Base-by-base conservation (phyloP, 2,888 invertebrate genomes). In the Lasiommata megera region DNA sequence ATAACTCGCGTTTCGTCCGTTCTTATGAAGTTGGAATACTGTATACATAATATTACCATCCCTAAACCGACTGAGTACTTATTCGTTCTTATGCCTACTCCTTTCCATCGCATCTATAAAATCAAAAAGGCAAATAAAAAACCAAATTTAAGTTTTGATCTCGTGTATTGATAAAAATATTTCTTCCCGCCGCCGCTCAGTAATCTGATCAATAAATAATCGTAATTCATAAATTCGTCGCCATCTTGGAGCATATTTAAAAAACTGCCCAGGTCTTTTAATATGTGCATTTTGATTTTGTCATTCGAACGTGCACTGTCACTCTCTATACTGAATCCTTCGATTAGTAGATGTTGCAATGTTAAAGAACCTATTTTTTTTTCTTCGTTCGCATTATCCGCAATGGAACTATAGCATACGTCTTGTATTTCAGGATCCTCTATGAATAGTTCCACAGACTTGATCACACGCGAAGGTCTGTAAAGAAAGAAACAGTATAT, bases 181-280 rank as follows among this genome's bases (percentile, higher is more conserved):
- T 55, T 54, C 51, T 61, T 41, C 5, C 46, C 41, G 8, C 46
- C 41, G 8, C 63, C 52, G 28, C 56, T 68, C 1, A 73, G 12
- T 38, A 72, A 56, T 44, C 62, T 61, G 28, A 64, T 53, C 18
- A 72, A 57, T 6, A 68, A 54, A 41, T 67, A 62, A 50, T 74
- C 74, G 52, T 67, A 68, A 53, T 46, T 67, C 47, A 60, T 50
- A 37, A 51, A 56, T 23, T 58, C 53, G 9, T 65, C 67, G 14
- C 53, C 57, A 51, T 58, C n/a, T 46, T 58, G 50, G 34, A 38
- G 31, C 3, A 56, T 17, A 16, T 55, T 63, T 50, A 61, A 61
- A 58, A 61, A 61, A 56, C 29, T 16, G 8, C 53, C 56, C 54
- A 47, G 28, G 9, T 60, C 58, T 28, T 56, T 57, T 29, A 40